Base-by-base conservation (phyloP, 2,888 invertebrate species). In the Heliconius aoede region DNA sequence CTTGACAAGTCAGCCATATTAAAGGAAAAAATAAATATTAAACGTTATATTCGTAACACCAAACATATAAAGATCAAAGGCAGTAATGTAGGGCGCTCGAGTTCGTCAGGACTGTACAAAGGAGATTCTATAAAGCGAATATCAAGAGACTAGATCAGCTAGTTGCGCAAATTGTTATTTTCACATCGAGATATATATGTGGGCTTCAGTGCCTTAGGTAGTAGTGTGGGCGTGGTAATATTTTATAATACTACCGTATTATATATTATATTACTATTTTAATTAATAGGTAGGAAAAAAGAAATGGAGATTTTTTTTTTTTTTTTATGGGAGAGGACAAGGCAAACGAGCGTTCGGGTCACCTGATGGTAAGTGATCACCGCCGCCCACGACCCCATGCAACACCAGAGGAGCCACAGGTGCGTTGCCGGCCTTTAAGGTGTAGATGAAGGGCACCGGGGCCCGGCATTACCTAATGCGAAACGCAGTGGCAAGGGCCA, bases 41-140 rank as follows among this genome's bases (percentile, higher is more conserved):
- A 62, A 65, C 68, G 74, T 68, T 75, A 74, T 76, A 68, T 72
- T 72, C 72, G 73, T 79, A 73, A 55, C 65, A 46, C 60, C 26
- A n/a, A 67, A 55, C 40, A 73, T 68, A 78, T 67, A 65, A 72
- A 77, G 77, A 78, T 79, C 78, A 77, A 79, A 77, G 74, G 68
- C 64, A 68, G 28, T 71, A 61, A 78, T 79, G 40, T 79, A 79
- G 78, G 79, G 65, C 78, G 61, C 58, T 30, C 72, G 73, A 64
- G 74, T 64, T 73, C 74, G 76, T 79, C 74, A 78, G 73, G 74
- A 74, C 58, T 60, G 62, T 55, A 78, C 67, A 76, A 78, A 73
- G 76, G 58, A 28, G 58, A 24, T 60, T 64, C 67, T 68, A 26
- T 71, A 75, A 62, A 62, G 64, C 62, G 36, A 55, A 75, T 61